Percentiles rank a stretch among this genome's conserved stretches.
phyloP scores from a whole-genome alignment of 2,113 vertebrate genomes.

The Sylvilagus bachmani region DNA sequence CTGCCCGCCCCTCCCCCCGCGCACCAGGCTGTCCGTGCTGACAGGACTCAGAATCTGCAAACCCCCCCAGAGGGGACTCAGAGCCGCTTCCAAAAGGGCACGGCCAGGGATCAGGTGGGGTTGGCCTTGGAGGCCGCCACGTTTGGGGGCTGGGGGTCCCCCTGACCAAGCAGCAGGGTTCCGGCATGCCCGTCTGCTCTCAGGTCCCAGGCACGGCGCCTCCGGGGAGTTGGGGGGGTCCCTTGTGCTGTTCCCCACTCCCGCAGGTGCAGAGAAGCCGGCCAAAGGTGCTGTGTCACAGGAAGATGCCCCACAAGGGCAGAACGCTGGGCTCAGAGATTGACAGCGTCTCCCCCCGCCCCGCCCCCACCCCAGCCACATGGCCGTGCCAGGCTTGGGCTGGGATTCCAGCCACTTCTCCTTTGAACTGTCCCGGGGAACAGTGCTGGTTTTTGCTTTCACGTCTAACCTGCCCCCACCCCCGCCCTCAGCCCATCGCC shows the following conservation, averaged over 20 bases:
- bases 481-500: neutral
- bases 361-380: neutral
- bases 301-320: neutral
- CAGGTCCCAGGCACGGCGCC: neutral
- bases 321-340: neutral
- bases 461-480: neutral
- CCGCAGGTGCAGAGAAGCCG: neutral
- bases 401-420: neutral
- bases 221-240: neutral
- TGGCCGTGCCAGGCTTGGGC: neutral
- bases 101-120: neutral
- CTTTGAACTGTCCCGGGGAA: neutral
- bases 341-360: neutral
- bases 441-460: slow-evolving; percentile 12
- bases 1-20: neutral
- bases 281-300: neutral
- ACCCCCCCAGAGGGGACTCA: neutral
- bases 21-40: neutral
- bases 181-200: neutral
- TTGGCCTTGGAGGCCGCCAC: no score
- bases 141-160: no score
- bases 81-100: neutral
- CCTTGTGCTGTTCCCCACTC: neutral
- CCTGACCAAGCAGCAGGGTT: no score
- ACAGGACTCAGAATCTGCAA: slow-evolving; percentile 24